Evolutionary conservation across 2,113 vertebrate species (phyloP).

Genomic region (Macrotus californicus): DNA sequence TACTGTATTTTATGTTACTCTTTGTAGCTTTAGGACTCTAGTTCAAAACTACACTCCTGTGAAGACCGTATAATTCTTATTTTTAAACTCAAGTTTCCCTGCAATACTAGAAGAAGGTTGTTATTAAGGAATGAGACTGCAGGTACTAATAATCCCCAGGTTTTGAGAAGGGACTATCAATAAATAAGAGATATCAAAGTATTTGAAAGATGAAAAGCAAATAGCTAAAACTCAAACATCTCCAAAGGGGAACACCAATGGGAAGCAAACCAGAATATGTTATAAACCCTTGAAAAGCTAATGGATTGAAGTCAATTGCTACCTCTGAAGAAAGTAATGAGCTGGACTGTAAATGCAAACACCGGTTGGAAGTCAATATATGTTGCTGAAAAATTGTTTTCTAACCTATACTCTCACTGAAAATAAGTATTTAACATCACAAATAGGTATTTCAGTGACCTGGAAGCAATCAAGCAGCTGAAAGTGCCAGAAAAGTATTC

Average conservation of each 20-base stretch:
- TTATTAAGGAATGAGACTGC: background rate
- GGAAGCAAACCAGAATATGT: background rate
- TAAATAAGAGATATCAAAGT: background rate
- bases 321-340: background rate
- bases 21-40: background rate
- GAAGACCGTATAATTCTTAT: background rate
- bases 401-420: background rate
- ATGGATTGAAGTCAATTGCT: background rate
- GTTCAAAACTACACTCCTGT: background rate
- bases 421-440: background rate
- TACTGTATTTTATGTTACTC: background rate
- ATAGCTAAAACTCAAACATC: background rate
- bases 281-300: background rate
- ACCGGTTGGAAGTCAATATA: background rate
- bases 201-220: background rate
- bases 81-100: background rate
- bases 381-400: background rate
- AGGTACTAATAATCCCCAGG: background rate
- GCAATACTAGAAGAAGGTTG: background rate
- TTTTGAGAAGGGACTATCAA: background rate
- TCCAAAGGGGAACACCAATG: background rate
- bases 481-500: background rate
- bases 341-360: background rate
- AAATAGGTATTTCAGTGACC: background rate
- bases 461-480: background rate